phyloP scores from a whole-genome alignment of 2,113 vertebrate species.

The Oophaga pumilio region DNA sequence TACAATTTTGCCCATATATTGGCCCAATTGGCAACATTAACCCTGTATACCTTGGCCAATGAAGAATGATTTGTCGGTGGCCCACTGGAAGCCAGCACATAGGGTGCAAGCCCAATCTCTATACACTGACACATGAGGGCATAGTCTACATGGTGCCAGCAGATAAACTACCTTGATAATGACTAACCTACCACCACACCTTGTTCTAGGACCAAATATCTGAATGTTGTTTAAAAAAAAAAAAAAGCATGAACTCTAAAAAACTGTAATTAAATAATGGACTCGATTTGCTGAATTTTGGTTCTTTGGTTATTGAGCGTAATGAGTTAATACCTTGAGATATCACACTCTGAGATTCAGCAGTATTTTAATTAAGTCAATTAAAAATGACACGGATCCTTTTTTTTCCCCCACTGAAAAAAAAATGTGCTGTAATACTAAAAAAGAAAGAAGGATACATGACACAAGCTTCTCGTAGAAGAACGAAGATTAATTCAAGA shows the following conservation, averaged over 20 bases:
- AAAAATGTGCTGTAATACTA: constrained; percentile 27
- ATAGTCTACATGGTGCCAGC: background rate
- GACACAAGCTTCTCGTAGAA: constrained; percentile 10
- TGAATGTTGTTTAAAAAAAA: background rate
- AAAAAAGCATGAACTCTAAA: background rate
- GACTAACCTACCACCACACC: background rate
- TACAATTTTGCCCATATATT: no score
- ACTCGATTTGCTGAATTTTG: background rate
- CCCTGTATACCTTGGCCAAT: no score
- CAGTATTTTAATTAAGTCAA: constrained; percentile 36
- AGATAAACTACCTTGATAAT: background rate
- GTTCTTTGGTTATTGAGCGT: background rate
- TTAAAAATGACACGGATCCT: constrained; percentile 24
- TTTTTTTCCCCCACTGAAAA: constrained; percentile 15
- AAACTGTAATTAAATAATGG: background rate
- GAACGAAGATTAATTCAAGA: constrained; percentile 12
- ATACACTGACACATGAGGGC: no score
- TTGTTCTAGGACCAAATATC: background rate
- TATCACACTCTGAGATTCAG: constrained; percentile 17
- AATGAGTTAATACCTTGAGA: constrained; percentile 23
- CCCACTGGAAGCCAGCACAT: no score
- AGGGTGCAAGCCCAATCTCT: no score
- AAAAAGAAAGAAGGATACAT: constrained; percentile 36
- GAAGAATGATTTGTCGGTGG: no score
- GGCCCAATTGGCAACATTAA: no score